Evolutionary conservation across 2,113 vertebrate genomes (phyloP).

Genomic region (Rhinogobius similis): DNA sequence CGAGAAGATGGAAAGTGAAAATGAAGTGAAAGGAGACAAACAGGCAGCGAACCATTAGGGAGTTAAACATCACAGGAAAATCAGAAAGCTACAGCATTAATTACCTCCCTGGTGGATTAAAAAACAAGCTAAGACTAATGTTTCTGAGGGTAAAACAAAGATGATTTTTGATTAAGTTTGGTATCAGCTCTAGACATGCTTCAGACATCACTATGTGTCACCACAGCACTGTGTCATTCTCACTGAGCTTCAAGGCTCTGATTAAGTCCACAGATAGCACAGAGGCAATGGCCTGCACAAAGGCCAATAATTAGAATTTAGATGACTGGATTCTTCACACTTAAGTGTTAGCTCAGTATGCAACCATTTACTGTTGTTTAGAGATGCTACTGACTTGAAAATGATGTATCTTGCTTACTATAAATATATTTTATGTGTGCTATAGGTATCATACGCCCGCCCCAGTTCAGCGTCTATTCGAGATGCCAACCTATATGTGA

Average conservation of each 20-base stretch:
- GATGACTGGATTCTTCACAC: constrained; percentile 7
- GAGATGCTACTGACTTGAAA: not conserved
- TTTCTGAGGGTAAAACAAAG: constrained; percentile 40
- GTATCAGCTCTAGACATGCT: constrained; percentile 31
- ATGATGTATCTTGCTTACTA: not conserved
- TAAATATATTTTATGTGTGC: constrained; percentile 11
- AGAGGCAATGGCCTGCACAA: constrained; percentile 20
- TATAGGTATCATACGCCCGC: constrained; percentile 90
- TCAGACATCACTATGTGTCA: constrained; percentile 8
- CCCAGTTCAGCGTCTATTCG: constrained; percentile 94
- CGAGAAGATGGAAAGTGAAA: constrained; percentile 22
- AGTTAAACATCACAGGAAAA: constrained; percentile 49
- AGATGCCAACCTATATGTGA: constrained; percentile 94
- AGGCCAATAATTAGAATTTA: constrained; percentile 11
- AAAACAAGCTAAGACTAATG: constrained; percentile 36
- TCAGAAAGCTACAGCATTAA: constrained; percentile 47
- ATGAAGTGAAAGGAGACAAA: constrained; percentile 36
- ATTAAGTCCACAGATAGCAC: constrained; percentile 40
- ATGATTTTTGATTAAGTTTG: constrained; percentile 25
- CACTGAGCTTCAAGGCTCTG: constrained; percentile 31
- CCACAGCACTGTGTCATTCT: constrained; percentile 18
- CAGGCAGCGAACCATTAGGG: constrained; percentile 38
- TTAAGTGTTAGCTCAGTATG: not conserved
- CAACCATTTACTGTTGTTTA: not conserved
- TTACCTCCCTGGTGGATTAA: constrained; percentile 60